These are phyloP conservation scores for Iphiclides podalirius DNA, from an alignment of 2,888 invertebrate species.

Conservation along the genomic window DNA sequence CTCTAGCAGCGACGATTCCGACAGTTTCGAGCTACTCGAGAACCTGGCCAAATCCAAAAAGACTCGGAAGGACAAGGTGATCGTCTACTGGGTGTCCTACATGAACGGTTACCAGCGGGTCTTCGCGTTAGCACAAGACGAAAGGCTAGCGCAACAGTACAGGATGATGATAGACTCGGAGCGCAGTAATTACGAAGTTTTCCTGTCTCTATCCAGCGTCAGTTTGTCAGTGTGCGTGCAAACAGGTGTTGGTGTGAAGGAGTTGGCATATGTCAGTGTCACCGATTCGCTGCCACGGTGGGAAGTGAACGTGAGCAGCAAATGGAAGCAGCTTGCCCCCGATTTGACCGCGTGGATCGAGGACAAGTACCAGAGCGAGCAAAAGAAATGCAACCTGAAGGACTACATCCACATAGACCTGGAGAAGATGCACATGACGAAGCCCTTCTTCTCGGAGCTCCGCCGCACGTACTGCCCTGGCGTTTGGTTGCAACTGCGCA, in stretches of 20 bases:
- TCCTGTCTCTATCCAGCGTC: slow-evolving; percentile 85
- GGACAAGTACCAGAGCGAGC: slow-evolving; percentile 85
- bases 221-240: slow-evolving; percentile 81
- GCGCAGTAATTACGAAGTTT: slow-evolving; percentile 83
- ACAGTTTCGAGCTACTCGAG: slow-evolving; percentile 67
- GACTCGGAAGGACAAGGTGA: slow-evolving; percentile 86
- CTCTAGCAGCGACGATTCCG: slow-evolving; percentile 82
- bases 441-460: slow-evolving; percentile 90
- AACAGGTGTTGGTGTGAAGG: slow-evolving; percentile 68
- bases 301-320: slow-evolving; percentile 89
- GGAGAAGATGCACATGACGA: slow-evolving; percentile 92
- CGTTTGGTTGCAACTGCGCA: slow-evolving; percentile 85
- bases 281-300: slow-evolving; percentile 86
- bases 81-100: slow-evolving; percentile 90
- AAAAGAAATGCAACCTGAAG: slow-evolving; percentile 86
- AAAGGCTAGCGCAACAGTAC: slow-evolving; percentile 83
- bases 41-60: slow-evolving; percentile 76
- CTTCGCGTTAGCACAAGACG: slow-evolving; percentile 87
- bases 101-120: slow-evolving; percentile 87
- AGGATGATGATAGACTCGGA: slow-evolving; percentile 82
- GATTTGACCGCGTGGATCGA: slow-evolving; percentile 91
- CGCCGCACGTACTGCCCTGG: slow-evolving; percentile 87
- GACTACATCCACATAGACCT: slow-evolving; percentile 90
- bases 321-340: slow-evolving; percentile 88
- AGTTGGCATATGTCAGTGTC: slow-evolving; percentile 84